A percentile compares a stretch with the other conserved stretches of the same genome.
These are phyloP conservation scores for Hoplostethus mediterraneus DNA, from an alignment of 2,797 vertebrate species.

Conservation along the genomic window DNA sequence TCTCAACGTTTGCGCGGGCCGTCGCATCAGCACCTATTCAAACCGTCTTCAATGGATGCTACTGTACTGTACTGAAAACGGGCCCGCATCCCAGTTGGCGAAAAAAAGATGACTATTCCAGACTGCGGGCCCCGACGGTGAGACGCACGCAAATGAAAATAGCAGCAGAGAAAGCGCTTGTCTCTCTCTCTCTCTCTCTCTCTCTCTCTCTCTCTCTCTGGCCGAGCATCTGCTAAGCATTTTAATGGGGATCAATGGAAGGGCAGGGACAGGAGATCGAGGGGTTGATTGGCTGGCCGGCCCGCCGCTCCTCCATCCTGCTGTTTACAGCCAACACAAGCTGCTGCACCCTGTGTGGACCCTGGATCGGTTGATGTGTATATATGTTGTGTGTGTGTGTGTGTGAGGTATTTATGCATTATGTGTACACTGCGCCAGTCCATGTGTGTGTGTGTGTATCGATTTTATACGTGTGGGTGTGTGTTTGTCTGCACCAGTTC, in stretches of 20 bases:
- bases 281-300: conserved; percentile 82
- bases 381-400: conserved; percentile 1
- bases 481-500: conserved; percentile 6
- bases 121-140: conserved; percentile 58
- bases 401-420: background rate
- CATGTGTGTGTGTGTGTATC: conserved; percentile 56
- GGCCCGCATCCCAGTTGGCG: conserved; percentile 75
- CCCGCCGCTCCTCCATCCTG: conserved; percentile 73
- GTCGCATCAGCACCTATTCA: conserved; percentile 35
- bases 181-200: conserved; percentile 1
- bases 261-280: conserved; percentile 80
- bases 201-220: conserved; percentile 43
- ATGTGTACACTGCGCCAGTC: conserved; percentile 50
- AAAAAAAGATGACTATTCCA: conserved; percentile 75
- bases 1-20: background rate
- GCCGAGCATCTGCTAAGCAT: conserved; percentile 85
- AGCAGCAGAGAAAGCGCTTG: conserved; percentile 61
- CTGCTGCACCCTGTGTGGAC: conserved; percentile 66
- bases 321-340: conserved; percentile 86
- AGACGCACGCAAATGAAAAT: conserved; percentile 73
- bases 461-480: conserved; percentile 22
- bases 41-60: conserved; percentile 67
- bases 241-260: conserved; percentile 85
- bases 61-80: conserved; percentile 66
- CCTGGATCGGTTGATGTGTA: conserved; percentile 2